Conservation (phyloP, 2,113 vertebrate genomes). For the Hucho hucho region DNA sequence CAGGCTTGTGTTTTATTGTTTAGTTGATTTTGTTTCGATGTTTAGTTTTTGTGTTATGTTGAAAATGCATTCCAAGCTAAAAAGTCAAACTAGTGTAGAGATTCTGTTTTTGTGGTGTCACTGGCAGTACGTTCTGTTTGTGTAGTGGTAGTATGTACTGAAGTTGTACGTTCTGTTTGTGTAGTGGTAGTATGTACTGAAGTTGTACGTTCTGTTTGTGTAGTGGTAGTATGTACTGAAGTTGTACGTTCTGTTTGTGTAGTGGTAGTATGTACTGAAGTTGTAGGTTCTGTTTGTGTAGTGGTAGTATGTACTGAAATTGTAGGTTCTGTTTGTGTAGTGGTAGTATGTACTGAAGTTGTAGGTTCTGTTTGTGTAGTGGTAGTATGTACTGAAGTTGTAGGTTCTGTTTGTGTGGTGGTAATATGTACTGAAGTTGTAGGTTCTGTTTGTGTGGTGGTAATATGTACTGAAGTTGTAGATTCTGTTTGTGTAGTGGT, state of each 20-base stretch:
- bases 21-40: too few species aligned
- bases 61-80: background rate
- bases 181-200: too few species aligned
- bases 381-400: background rate
- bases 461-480: background rate
- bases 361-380: background rate
- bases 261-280: too few species aligned
- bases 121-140: background rate
- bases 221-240: too few species aligned
- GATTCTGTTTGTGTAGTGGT: too few species aligned
- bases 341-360: background rate
- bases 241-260: background rate
- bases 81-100: background rate
- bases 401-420: too few species aligned
- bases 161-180: background rate
- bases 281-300: background rate
- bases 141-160: background rate
- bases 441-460: too few species aligned
- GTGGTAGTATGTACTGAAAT: too few species aligned
- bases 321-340: background rate
- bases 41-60: background rate
- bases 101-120: background rate
- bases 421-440: background rate
- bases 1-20: too few species aligned
- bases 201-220: background rate